A percentile compares a stretch with the other conserved stretches of the same genome.
These are phyloP conservation scores for Mionectes macconnelli DNA, from an alignment of 2,113 vertebrate species.

Conservation along the genomic window DNA sequence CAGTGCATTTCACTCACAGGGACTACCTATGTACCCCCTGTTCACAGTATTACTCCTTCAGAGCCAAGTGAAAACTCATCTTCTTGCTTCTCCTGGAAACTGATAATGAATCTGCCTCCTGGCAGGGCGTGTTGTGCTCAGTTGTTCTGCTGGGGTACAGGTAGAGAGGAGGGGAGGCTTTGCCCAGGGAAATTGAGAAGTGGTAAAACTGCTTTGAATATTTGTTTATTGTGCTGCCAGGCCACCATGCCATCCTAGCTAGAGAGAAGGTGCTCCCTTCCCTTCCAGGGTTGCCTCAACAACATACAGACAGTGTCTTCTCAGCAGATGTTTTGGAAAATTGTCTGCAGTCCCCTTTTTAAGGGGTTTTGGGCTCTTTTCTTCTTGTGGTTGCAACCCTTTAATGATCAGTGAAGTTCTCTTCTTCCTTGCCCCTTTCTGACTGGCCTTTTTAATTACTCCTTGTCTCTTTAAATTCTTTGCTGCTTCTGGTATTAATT, in stretches of 20 bases:
- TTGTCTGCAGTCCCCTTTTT: background rate
- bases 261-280: background rate
- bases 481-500: background rate
- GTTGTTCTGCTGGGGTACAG: background rate
- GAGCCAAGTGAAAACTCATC: background rate
- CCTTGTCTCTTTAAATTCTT: background rate
- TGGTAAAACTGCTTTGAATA: background rate
- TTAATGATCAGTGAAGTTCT: background rate
- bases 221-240: fast-evolving
- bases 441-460: background rate
- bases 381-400: background rate
- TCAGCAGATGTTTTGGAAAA: background rate
- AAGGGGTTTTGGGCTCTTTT: background rate
- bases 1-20: fast-evolving
- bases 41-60: background rate
- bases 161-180: background rate
- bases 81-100: background rate
- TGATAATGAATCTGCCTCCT: background rate
- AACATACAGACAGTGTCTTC: background rate
- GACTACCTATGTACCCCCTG: background rate
- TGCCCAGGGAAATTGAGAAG: background rate
- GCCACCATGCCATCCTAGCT: background rate
- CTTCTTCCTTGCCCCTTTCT: background rate
- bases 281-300: background rate
- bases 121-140: background rate